Conservation (phyloP, 2,113 vertebrate genomes). For the Progne subis region DNA sequence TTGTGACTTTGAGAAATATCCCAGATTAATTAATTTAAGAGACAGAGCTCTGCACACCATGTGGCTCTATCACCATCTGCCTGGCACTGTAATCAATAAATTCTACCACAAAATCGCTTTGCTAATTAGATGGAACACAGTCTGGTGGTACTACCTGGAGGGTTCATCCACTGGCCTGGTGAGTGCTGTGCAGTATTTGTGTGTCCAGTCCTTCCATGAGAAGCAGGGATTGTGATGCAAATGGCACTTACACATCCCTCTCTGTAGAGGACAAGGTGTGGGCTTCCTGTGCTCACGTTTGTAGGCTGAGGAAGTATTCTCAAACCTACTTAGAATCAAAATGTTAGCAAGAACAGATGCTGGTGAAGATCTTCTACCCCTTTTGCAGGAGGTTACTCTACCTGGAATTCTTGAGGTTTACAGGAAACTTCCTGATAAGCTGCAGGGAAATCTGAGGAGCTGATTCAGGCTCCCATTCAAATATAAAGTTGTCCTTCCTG, state of each 20-base stretch:
- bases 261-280: neutral
- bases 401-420: neutral
- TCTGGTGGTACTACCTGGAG: neutral
- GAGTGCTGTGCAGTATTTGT: neutral
- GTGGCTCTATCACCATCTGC: neutral
- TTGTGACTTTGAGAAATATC: neutral
- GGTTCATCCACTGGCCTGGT: constrained; percentile 10
- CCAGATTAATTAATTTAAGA: neutral
- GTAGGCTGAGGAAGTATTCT: neutral
- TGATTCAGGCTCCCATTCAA: neutral
- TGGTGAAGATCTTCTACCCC: neutral
- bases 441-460: neutral
- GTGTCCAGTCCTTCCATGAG: neutral
- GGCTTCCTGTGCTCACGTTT: neutral
- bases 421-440: neutral
- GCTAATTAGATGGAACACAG: constrained; percentile 60
- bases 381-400: neutral
- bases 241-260: neutral
- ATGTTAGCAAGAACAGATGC: neutral
- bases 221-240: neutral
- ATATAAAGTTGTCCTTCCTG: neutral
- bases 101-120: constrained; percentile 33
- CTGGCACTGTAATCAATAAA: constrained; percentile 55
- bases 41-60: neutral
- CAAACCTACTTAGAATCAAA: neutral